A percentile compares a stretch with the other conserved stretches of the same genome.
Conservation (phyloP, 1,140 invertebrate genomes). For the Drosophila leontia region DNA sequence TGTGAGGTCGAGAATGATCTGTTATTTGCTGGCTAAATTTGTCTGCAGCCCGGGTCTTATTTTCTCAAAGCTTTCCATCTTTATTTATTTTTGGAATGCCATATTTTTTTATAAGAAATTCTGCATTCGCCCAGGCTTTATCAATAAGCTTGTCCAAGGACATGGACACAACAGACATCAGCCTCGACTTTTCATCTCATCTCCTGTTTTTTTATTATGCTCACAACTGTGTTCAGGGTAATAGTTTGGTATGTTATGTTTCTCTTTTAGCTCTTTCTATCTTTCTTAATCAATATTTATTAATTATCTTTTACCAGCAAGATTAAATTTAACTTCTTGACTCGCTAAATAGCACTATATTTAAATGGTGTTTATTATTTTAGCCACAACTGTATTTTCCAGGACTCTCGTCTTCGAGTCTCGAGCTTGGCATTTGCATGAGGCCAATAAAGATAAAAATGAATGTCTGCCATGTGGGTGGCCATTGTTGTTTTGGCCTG, state of each 20-base stretch:
- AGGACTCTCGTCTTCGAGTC: conserved; percentile 1
- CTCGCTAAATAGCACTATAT: background rate
- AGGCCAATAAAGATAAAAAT: conserved; percentile 57
- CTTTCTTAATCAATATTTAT: no score
- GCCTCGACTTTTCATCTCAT: background rate
- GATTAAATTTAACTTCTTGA: background rate
- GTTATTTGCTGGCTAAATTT: conserved; percentile 23
- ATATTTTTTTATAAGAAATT: conserved; percentile 22
- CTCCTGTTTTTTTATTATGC: background rate
- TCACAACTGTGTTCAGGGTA: background rate
- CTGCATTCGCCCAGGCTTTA: conserved; percentile 42
- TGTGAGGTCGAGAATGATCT: conserved; percentile 4
- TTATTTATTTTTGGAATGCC: conserved; percentile 5
- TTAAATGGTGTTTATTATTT: background rate
- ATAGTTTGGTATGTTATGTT: background rate
- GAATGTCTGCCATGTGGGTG: conserved; percentile 47
- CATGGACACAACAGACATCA: conserved; percentile 16
- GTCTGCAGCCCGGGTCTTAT: background rate
- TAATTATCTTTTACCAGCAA: background rate
- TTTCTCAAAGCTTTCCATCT: background rate
- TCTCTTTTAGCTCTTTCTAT: no score
- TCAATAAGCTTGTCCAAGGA: conserved; percentile 50
- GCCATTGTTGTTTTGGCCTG: conserved; percentile 33
- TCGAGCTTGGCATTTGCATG: conserved; percentile 44
- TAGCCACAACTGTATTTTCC: background rate